Evolutionary conservation across 2,113 vertebrate species (phyloP).

Genomic region (Malurus alboscapulatus): DNA sequence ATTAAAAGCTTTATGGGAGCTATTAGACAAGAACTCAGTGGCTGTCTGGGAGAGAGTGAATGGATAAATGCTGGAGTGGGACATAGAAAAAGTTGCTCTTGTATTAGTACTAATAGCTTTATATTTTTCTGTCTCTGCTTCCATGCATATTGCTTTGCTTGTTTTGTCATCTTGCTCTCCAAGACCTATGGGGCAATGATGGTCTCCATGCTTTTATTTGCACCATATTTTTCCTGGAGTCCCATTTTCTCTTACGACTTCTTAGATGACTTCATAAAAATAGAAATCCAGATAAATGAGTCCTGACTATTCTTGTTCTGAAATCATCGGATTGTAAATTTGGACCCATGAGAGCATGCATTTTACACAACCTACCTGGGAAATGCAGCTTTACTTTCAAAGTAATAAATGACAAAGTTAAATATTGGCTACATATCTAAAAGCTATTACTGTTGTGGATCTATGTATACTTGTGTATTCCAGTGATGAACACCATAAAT

Average conservation of each 20-base stretch:
- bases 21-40: neutral
- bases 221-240: neutral
- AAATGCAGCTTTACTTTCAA: neutral
- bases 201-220: neutral
- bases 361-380: neutral
- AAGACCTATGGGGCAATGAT: neutral
- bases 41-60: neutral
- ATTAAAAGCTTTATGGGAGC: neutral
- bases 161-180: neutral
- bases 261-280: neutral
- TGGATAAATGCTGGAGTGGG: neutral
- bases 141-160: neutral
- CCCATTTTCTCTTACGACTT: neutral
- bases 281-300: neutral
- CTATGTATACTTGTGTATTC: neutral
- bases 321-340: neutral
- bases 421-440: neutral
- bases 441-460: neutral
- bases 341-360: neutral
- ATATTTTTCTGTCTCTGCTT: neutral
- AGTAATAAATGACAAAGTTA: neutral
- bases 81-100: neutral
- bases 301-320: neutral
- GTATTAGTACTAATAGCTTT: neutral
- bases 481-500: neutral